Evolutionary conservation across 1,140 invertebrate species (phyloP).

Genomic region (Bombus difficillimus): DNA sequence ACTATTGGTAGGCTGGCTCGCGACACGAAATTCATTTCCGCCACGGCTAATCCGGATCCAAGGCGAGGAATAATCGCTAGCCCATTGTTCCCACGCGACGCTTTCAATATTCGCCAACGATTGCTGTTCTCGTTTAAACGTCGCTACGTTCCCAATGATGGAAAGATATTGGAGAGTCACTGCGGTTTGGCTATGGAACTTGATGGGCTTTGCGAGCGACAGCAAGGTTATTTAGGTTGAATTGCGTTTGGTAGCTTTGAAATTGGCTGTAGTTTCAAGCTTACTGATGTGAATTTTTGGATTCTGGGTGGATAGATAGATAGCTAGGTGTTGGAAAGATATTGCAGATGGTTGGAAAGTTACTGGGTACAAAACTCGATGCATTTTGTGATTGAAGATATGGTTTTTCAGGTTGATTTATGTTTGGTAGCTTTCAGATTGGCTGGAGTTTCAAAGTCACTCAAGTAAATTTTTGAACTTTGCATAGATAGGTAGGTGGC

Average conservation of each 20-base stretch:
- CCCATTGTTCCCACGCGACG: slow-evolving; percentile 2
- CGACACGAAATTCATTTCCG: slow-evolving; percentile 22
- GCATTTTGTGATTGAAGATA: neutral
- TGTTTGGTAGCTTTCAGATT: too few relatives aligned
- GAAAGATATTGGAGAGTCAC: neutral
- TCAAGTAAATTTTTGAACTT: too few relatives aligned
- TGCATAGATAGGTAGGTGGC: too few relatives aligned
- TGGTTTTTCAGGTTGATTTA: too few relatives aligned
- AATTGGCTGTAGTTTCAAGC: neutral
- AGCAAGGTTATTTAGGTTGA: neutral
- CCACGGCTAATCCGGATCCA: slow-evolving; percentile 1
- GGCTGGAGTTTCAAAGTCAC: too few relatives aligned
- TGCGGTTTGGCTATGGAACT: neutral
- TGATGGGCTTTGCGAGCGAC: neutral
- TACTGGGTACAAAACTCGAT: neutral
- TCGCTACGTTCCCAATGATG: neutral
- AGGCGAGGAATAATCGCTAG: slow-evolving; percentile 8
- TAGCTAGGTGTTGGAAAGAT: too few relatives aligned
- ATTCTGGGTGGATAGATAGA: too few relatives aligned
- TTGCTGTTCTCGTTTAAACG: neutral
- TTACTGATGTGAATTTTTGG: neutral
- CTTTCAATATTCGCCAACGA: slow-evolving; percentile 10
- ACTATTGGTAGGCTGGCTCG: neutral
- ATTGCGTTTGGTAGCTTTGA: neutral
- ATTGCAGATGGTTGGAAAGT: too few relatives aligned